These are phyloP conservation scores for Halictus rubicundus DNA, from an alignment of 1,140 invertebrate genomes.

Conservation along the genomic window DNA sequence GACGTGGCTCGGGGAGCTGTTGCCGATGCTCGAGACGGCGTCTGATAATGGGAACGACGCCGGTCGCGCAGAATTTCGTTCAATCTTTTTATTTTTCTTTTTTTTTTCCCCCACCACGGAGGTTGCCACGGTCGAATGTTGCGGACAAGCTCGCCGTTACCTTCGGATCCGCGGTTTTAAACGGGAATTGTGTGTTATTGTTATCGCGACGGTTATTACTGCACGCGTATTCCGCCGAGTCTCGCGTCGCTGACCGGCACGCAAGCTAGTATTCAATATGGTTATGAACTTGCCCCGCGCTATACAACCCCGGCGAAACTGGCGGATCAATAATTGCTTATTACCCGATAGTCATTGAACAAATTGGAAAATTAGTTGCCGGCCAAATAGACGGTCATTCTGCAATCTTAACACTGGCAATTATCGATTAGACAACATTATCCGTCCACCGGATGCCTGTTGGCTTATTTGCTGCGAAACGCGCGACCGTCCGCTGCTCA, in stretches of 20 bases:
- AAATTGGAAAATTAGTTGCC: conserved; percentile 52
- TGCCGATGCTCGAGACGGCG: neutral
- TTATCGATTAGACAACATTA: conserved; percentile 37
- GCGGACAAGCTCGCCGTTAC: neutral
- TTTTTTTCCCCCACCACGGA: too few relatives aligned
- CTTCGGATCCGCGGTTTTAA: too few relatives aligned
- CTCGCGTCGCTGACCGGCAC: neutral
- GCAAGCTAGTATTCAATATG: conserved; percentile 7
- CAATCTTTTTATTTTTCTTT: too few relatives aligned
- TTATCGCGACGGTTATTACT: neutral
- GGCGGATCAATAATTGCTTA: conserved; percentile 8
- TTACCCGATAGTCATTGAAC: conserved; percentile 12
- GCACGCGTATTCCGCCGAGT: neutral
- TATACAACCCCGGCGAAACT: neutral
- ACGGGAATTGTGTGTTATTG: neutral
- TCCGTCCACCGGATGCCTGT: neutral
- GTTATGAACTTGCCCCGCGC: neutral
- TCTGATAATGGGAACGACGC: neutral
- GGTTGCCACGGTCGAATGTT: too few relatives aligned
- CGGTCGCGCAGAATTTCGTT: neutral
- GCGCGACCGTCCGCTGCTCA: too few relatives aligned
- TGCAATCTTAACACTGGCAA: conserved; percentile 38
- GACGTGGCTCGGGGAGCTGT: neutral
- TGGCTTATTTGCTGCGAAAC: neutral
- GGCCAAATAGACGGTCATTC: conserved; percentile 46